Percentiles rank a stretch among this genome's conserved stretches.
Conservation (phyloP, 2,888 invertebrate genomes). For the Cylloceria caligata region DNA sequence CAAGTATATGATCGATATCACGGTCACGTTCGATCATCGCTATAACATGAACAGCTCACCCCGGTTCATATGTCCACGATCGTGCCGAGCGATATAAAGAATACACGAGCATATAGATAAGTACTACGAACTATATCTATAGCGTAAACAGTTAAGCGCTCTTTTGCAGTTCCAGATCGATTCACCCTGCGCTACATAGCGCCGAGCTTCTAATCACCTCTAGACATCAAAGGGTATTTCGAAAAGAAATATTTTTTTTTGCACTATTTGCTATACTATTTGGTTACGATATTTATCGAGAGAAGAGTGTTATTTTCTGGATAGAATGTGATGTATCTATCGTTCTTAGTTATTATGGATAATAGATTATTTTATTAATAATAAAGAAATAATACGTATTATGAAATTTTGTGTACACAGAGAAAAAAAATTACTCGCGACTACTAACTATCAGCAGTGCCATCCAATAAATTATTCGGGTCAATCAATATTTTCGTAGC, state of each 20-base stretch:
- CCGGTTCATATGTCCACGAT: constrained; percentile 53
- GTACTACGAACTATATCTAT: constrained; percentile 11
- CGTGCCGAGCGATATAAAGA: constrained; percentile 49
- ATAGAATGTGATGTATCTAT: neutral
- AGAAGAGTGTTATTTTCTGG: neutral
- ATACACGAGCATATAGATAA: constrained; percentile 6
- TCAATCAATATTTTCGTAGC: too few species aligned
- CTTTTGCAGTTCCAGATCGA: constrained; percentile 24
- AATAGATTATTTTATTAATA: neutral
- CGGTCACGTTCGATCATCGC: constrained; percentile 68
- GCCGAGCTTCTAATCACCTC: constrained; percentile 35
- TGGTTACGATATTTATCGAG: neutral
- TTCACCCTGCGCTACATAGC: constrained; percentile 26
- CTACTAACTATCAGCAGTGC: too few species aligned
- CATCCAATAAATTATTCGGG: too few species aligned
- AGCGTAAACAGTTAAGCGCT: neutral
- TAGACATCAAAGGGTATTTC: constrained; percentile 39
- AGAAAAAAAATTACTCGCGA: too few species aligned
- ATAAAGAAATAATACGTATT: neutral
- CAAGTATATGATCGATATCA: constrained; percentile 68
- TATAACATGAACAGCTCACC: constrained; percentile 47
- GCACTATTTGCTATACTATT: neutral
- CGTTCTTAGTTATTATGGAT: neutral
- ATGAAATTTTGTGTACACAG: too few species aligned
- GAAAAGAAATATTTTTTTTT: constrained; percentile 30